Evolutionary conservation across 2,888 invertebrate genomes (phyloP), one percentile per base, ranked within the genome.

Genomic region (Hybos culiciformis): DNA sequence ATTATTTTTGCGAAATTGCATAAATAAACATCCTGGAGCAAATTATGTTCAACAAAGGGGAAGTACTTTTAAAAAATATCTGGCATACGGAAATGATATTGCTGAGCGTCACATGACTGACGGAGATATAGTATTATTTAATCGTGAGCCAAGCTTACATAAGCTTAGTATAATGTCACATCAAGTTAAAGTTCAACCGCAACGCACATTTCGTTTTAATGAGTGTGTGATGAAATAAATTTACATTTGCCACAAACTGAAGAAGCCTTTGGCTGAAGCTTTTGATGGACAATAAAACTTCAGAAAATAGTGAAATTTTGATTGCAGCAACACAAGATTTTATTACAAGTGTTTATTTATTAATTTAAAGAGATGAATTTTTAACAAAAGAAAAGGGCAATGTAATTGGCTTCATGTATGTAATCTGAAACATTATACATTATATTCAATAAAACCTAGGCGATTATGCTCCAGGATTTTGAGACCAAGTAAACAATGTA

Each of bases 141-240:
- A 98, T 71, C 78, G 98, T 0, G 98, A 98, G 63, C 98, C 98
- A 0, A 97, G 96, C 46, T 74, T 99, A 14, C 98, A 98, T 67
- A 94, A 94, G 70, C 77, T 98, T 57, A 93, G 93, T 61, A 98
- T 99, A 55, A 97, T 98, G 93, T 88, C 92, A 29, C 97, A 98
- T 63, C 72, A 80, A 40, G 88, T 85, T 1, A 82, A 80, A 61
- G 83, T 90, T 53, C 81, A 85, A 64, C 81, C 79, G 50, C 87
- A 86, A 60, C 72, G 84, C 46, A 90, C 90, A 0, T 87, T 91
- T 60, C 80, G 94, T 48, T 99, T 98, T 61, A 98, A 98, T 64
- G 98, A 98, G 68, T 98, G 98, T 61, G 94, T 0, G 98, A 98
- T 60, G 98, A 98, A 70, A 98, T 99, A 98, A 98, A 98, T 70